Evolutionary conservation across 2,797 vertebrate genomes (phyloP), one percentile per base, ranked within the genome.

Genomic region (Octomys mimax): DNA sequence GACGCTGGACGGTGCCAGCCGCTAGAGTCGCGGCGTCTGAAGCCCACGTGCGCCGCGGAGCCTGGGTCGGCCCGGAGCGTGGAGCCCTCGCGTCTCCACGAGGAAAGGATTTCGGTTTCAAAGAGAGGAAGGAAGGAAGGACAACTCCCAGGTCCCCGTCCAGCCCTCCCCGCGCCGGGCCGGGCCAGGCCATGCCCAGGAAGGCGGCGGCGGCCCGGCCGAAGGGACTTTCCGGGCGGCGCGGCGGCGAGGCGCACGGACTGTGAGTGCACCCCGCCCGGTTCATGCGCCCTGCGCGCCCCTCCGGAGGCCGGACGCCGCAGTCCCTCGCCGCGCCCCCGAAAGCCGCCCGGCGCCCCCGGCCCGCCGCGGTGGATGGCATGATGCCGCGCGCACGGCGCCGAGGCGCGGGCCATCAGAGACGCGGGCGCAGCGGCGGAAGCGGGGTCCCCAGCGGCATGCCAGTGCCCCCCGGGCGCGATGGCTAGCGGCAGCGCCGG

Each of bases 401-500:
- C 98, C 96, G 98, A 95, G 98, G 96, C 98, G 98, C 98, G 95
- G 98, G 98, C 98, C 99, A 98, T 98, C 99, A 98, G 98, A 98
- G 98, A 98, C 98, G 98, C 98, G 98, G 98, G 98, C 99, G 98
- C 95, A 97, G 98, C 97, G 98, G 98, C 95, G 98, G 97, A 98
- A 98, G 98, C 94, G 97, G 98, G 96, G 94, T 98, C 98, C 97
- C 97, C 96, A 97, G 98, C 97, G 99, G 99, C 98, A 99, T 99
- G 98, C 98, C 97, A 98, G 98, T 97, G 98, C 99, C 98, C 98
- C 98, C 98, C 97, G 99, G 98, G 98, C 98, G 97, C 98, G 98
- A 99, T 99, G 99, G 99, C 99, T 99, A 99, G 99, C 98, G 99
- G 99, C 97, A 99, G 99, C 98, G 99, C 99, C 94, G 99, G 99